phyloP scores from a whole-genome alignment of 2,888 invertebrate genomes.

The Pelosia muscerda region DNA sequence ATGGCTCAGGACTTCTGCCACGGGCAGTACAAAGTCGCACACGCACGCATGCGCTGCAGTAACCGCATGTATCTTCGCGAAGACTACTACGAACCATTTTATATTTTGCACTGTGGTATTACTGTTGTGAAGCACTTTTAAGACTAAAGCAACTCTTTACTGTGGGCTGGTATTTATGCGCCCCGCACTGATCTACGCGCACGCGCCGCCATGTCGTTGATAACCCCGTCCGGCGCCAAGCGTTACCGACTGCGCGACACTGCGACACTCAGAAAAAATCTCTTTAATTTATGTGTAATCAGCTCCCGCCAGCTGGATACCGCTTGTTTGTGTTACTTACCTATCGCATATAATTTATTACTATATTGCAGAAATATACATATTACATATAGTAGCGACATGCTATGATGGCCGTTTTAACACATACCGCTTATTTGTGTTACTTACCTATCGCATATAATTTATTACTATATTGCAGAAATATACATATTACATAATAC shows the following conservation, averaged over 20 bases:
- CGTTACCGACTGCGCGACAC: conserved; percentile 53
- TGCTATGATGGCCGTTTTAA: too few species aligned
- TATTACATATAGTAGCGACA: not conserved
- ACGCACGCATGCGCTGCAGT: conserved; percentile 81
- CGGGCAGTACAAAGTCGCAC: conserved; percentile 75
- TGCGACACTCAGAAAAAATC: conserved; percentile 44
- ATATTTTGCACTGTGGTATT: conserved; percentile 36
- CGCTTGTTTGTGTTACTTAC: conserved; percentile 22
- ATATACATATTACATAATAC: too few species aligned
- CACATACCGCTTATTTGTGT: conserved; percentile 22
- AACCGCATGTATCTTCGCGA: conserved; percentile 79
- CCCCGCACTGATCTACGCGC: conserved; percentile 70
- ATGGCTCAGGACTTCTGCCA: conserved; percentile 76
- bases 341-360: conserved; percentile 11
- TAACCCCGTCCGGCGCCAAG: conserved; percentile 81
- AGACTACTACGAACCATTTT: conserved; percentile 75
- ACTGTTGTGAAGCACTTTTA: conserved; percentile 57
- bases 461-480: conserved; percentile 8
- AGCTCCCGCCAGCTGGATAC: conserved; percentile 15
- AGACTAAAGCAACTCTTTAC: conserved; percentile 62
- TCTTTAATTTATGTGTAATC: conserved; percentile 29
- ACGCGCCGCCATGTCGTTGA: conserved; percentile 74
- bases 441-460: conserved; percentile 14
- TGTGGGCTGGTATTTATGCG: conserved; percentile 74
- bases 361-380: not conserved